phyloP scores from a whole-genome alignment of 2,888 invertebrate species.

The Pollenia griseotomentosa region DNA sequence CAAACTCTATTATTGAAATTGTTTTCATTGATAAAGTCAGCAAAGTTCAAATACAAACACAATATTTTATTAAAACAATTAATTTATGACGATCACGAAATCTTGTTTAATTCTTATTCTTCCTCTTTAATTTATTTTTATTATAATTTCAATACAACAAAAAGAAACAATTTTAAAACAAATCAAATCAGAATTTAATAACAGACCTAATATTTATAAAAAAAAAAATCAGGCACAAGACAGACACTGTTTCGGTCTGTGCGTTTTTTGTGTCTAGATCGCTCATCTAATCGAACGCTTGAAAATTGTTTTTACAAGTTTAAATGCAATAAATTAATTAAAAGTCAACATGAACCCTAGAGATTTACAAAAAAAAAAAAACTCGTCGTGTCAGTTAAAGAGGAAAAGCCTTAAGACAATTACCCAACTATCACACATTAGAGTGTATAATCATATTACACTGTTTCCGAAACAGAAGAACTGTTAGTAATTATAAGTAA shows the following conservation, averaged over 20 bases:
- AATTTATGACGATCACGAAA: slow-evolving; percentile 76
- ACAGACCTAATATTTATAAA: slow-evolving; percentile 34
- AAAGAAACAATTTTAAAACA: slow-evolving; percentile 53
- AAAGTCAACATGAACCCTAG: slow-evolving; percentile 55
- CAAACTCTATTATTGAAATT: slow-evolving; percentile 66
- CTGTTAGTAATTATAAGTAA: too few relatives aligned
- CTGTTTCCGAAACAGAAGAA: too few relatives aligned
- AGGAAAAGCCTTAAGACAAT: not conserved
- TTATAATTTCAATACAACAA: slow-evolving; percentile 43
- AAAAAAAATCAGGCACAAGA: slow-evolving; percentile 11
- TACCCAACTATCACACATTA: slow-evolving; percentile 22
- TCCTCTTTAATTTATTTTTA: slow-evolving; percentile 12
- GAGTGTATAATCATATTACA: not conserved
- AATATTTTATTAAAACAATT: slow-evolving; percentile 73
- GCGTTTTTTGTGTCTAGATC: not conserved
- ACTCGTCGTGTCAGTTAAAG: not conserved
- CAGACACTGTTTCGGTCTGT: not conserved
- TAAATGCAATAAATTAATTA: slow-evolving; percentile 73
- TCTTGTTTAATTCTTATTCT: slow-evolving; percentile 60
- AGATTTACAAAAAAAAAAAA: slow-evolving; percentile 34
- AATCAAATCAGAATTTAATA: slow-evolving; percentile 45
- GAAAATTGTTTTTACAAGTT: slow-evolving; percentile 58
- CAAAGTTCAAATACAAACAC: slow-evolving; percentile 71
- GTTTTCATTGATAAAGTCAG: slow-evolving; percentile 68
- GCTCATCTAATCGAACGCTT: slow-evolving; percentile 44